Base-by-base conservation (phyloP, 2,797 vertebrate species). In the Lophotriccus pileatus region DNA sequence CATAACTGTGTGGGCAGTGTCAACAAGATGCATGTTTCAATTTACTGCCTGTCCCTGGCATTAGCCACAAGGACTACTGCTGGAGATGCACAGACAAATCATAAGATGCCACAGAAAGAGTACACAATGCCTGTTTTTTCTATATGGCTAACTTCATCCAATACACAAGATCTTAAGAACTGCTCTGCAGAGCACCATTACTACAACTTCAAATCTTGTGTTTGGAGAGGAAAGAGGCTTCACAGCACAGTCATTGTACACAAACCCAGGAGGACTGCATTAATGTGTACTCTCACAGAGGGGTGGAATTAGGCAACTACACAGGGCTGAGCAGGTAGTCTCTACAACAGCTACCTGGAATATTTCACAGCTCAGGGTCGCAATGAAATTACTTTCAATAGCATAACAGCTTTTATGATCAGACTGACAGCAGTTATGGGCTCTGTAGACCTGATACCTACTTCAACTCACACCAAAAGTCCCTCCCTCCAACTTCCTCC, bases 11-110 rank as follows among this genome's bases (percentile, higher is more conserved):
- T 80, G 34, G 49, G 14, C 30, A 87, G 39, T 50, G 53, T 27
- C 49, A 83, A 55, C 17, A 80, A 80, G n/a, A 84, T 41, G 41
- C 39, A 63, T 44, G 53, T 79, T 93, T 93, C 22, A 49, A 41
- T 78, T 75, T 75, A 63, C 10, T n/a, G 16, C 6, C 47, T 44
- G 34, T 79, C 34, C 22, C 43, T 27, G 9, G 10, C 17, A 53
- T 44, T 79, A 75, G 14, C 17, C 3, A 0, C 28, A 72, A 86
- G 43, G 24, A 11, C 53, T 66, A 24, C 39, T 59, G 22, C 30
- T 78, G 30, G 34, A 72, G 30, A 27, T 53, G 44, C 19, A 58
- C 9, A 34, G 21, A 24, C 17, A 59, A 49, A 75, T n/a, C 23
- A 49, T 59, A 88, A 75, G 47, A 72, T 63, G 20, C 44, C 12